A percentile compares a stretch with the other conserved stretches of the same genome.
Evolutionary conservation across 2,888 invertebrate species (phyloP).

Genomic region (Lepidochitona cinerea): DNA sequence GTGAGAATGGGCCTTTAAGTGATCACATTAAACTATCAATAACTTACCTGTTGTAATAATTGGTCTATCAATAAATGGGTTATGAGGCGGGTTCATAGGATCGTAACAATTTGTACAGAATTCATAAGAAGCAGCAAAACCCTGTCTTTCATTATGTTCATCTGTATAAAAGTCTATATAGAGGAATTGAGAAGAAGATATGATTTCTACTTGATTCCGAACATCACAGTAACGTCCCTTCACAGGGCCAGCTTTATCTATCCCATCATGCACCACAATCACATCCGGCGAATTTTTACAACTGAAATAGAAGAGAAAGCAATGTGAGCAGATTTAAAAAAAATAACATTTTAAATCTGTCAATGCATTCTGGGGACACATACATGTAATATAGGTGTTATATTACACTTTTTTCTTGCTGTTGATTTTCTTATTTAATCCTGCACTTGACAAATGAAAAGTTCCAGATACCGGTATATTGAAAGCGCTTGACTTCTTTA

Average conservation of each 20-base stretch:
- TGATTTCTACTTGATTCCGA: constrained; percentile 43
- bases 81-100: background rate
- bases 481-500: no score
- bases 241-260: constrained; percentile 35
- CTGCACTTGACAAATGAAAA: no score
- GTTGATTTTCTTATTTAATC: no score
- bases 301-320: no score
- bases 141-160: constrained; percentile 43
- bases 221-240: constrained; percentile 48
- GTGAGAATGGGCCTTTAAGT: no score
- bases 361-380: no score
- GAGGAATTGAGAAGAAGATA: constrained; percentile 46
- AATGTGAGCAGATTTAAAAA: no score
- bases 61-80: background rate
- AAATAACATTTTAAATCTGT: no score
- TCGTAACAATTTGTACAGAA: constrained; percentile 29
- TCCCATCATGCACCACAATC: constrained; percentile 53
- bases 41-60: background rate
- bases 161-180: constrained; percentile 55
- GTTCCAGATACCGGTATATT: no score
- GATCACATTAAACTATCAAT: background rate
- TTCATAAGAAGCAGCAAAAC: constrained; percentile 54
- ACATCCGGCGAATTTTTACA: constrained; percentile 49
- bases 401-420: no score
- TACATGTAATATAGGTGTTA: no score